Conservation (phyloP, 2,888 invertebrate species). For the Colletes collaris region DNA sequence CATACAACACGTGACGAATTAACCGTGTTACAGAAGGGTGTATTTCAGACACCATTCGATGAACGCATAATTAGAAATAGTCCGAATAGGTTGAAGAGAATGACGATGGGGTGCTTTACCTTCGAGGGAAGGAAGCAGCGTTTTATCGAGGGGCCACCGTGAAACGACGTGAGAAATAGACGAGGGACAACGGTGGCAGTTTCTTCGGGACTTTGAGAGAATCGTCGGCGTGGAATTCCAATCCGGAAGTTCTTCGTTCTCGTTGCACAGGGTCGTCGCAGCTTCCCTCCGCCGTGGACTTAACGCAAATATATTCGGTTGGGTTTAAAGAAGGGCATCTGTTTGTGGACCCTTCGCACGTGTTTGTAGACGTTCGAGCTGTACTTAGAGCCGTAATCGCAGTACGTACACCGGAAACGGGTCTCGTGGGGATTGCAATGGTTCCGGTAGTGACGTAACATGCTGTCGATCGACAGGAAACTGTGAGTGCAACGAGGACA, state of each 20-base stretch:
- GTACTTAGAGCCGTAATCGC: constrained; percentile 74
- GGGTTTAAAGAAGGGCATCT: constrained; percentile 72
- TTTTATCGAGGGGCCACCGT: too few relatives aligned
- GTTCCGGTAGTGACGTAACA: constrained; percentile 76
- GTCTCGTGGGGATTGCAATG: constrained; percentile 76
- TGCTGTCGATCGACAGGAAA: constrained; percentile 70
- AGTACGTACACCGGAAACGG: constrained; percentile 78
- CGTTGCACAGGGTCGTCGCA: not conserved
- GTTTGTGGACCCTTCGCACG: constrained; percentile 74
- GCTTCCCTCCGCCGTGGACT: not conserved
- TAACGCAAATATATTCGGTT: constrained; percentile 49
- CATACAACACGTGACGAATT: too few relatives aligned
- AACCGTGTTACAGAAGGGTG: too few relatives aligned
- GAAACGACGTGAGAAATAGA: too few relatives aligned
- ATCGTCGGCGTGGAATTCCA: too few relatives aligned
- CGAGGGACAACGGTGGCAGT: too few relatives aligned
- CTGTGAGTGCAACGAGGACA: constrained; percentile 69
- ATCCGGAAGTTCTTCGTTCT: not conserved
- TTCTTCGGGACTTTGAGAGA: too few relatives aligned
- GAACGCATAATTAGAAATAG: too few relatives aligned
- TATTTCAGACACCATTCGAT: too few relatives aligned
- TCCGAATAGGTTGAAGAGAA: too few relatives aligned
- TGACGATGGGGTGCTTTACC: too few relatives aligned
- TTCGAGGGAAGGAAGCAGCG: too few relatives aligned
- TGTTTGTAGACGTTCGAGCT: constrained; percentile 76